phyloP scores from a whole-genome alignment of 1,140 invertebrate genomes.

The Mamestra configurata region DNA sequence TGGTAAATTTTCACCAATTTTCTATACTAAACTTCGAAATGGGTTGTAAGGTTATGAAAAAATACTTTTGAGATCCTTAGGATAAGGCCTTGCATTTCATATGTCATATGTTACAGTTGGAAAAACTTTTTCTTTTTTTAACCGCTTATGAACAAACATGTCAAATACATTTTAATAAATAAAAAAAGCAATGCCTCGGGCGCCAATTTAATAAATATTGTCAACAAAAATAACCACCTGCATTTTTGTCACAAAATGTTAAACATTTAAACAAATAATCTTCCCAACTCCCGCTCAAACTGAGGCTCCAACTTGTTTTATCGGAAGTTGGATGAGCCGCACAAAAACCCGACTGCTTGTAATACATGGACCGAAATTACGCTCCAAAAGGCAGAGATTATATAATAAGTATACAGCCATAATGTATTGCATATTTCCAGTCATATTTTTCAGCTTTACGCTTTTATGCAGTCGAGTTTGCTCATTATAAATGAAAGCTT shows the following conservation, averaged over 20 bases:
- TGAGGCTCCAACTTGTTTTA: neutral
- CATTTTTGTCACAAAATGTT: neutral
- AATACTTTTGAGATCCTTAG: too few relatives aligned
- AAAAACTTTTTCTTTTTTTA: too few relatives aligned
- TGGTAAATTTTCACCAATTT: too few relatives aligned
- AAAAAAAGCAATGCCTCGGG: neutral
- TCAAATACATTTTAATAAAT: too few relatives aligned
- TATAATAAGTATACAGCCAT: conserved; percentile 14
- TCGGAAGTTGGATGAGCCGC: conserved; percentile 41
- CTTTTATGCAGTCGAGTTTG: too few relatives aligned
- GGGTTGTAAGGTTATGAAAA: too few relatives aligned
- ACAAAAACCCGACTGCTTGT: conserved; percentile 31
- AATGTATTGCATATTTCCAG: neutral
- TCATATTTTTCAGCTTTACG: neutral
- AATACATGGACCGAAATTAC: conserved; percentile 31
- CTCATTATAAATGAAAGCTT: too few relatives aligned
- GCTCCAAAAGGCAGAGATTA: conserved; percentile 23
- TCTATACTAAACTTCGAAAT: too few relatives aligned
- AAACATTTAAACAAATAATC: neutral
- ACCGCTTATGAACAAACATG: too few relatives aligned
- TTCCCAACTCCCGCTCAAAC: neutral
- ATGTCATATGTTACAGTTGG: too few relatives aligned
- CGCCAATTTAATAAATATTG: neutral
- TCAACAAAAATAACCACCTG: neutral
- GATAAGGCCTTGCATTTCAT: too few relatives aligned